These are phyloP conservation scores for Drosophila miranda DNA, from an alignment of 1,140 invertebrate species.

Conservation along the genomic window DNA sequence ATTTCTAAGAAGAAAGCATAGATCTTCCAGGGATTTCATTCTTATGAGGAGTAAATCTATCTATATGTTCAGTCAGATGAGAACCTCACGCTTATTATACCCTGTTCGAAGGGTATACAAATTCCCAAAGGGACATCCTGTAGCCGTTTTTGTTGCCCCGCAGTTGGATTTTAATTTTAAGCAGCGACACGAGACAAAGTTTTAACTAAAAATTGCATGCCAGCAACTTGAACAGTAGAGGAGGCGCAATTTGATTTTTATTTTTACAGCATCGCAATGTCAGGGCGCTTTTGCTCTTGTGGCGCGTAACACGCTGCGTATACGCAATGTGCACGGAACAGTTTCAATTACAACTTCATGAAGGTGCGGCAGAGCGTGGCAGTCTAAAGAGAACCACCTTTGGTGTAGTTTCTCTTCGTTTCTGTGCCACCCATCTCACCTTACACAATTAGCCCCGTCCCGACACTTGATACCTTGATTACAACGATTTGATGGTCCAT, in stretches of 20 bases:
- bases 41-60: no score
- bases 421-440: slow-evolving; percentile 4
- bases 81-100: no score
- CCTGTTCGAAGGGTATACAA: no score
- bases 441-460: slow-evolving; percentile 61
- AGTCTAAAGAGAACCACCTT: slow-evolving; percentile 27
- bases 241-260: slow-evolving; percentile 69
- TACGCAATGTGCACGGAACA: slow-evolving; percentile 59
- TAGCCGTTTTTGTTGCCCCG: slow-evolving; percentile 23
- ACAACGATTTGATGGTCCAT: slow-evolving; percentile 68
- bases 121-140: neutral
- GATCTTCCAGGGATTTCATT: no score
- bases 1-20: no score
- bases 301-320: slow-evolving; percentile 54
- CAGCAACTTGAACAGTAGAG: slow-evolving; percentile 51
- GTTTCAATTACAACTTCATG: slow-evolving; percentile 68
- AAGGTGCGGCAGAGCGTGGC: slow-evolving; percentile 11
- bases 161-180: slow-evolving; percentile 76
- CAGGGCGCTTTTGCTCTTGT: slow-evolving; percentile 13
- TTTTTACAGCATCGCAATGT: slow-evolving; percentile 32
- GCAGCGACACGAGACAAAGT: slow-evolving; percentile 68
- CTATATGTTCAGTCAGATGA: no score
- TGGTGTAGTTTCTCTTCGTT: slow-evolving; percentile 1
- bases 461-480: slow-evolving; percentile 60
- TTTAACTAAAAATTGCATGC: slow-evolving; percentile 67